Conservation (phyloP, 2,888 invertebrate species). For the Noctua janthe region DNA sequence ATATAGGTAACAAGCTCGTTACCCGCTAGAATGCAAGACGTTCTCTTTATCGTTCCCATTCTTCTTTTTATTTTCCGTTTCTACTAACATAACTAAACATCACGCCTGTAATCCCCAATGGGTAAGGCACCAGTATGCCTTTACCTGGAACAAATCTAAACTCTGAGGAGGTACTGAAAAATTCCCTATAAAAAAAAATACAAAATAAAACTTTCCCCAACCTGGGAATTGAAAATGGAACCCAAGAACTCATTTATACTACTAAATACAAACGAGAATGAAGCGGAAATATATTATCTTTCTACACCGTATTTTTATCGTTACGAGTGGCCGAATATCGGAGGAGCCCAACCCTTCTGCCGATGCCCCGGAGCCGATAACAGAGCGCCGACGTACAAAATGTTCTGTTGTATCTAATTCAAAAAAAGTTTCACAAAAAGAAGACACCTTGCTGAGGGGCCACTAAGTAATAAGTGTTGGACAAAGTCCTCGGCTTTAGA, state of each 20-base stretch:
- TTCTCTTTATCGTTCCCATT: no score
- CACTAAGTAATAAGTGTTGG: slow-evolving; percentile 54
- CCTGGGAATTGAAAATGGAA: not conserved
- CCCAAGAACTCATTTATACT: not conserved
- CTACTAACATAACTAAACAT: not conserved
- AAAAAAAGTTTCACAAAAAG: slow-evolving; percentile 73
- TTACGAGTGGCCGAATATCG: slow-evolving; percentile 83
- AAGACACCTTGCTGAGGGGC: slow-evolving; percentile 76
- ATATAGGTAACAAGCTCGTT: not conserved
- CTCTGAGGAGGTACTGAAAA: not conserved
- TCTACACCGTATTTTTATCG: slow-evolving; percentile 70
- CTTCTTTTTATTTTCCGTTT: slow-evolving; percentile 8
- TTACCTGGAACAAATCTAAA: not conserved
- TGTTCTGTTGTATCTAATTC: slow-evolving; percentile 85
- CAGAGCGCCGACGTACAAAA: slow-evolving; percentile 84
- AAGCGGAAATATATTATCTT: slow-evolving; percentile 67
- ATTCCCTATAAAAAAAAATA: not conserved
- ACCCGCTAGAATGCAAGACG: not conserved
- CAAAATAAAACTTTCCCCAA: not conserved
- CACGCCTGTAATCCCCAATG: no score
- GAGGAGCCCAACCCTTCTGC: slow-evolving; percentile 78
- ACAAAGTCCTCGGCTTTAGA: not conserved
- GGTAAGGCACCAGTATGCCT: no score
- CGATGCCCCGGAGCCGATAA: slow-evolving; percentile 75
- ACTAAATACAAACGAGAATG: slow-evolving; percentile 56